Evolutionary conservation across 2,797 vertebrate species (phyloP), one percentile per base, ranked within the genome.

Genomic region (Etheostoma nigrum): DNA sequence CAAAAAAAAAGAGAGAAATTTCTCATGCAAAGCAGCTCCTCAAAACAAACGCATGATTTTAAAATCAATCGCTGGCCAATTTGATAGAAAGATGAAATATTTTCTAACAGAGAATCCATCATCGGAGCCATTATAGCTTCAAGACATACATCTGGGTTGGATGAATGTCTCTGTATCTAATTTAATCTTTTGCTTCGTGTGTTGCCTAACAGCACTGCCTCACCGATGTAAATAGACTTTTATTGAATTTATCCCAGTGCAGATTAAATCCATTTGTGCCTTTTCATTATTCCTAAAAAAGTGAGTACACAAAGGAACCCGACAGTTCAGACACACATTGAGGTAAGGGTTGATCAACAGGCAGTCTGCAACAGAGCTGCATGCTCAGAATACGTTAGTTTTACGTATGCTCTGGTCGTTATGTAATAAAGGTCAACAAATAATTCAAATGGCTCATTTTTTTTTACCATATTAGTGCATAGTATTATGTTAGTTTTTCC

Each of bases 191-290:
- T 79, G 80, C 84, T 89, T 74, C 87, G 81, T 89, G 73, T 78
- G 57, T 91, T 93, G 89, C 91, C 74, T 82, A 81, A 92, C 82
- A 87, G 90, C 79, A 54, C 86, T 79, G 85, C 89, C 67, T 91
- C 82, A 74, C 88, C 78, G 78, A 90, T 82, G 85, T 91, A 89
- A 94, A 94, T 85, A 88, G 78, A 87, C 86, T 90, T 92, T 92
- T 93, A 95, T 94, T 95, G 85, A 93, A 94, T 94, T 93, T 88
- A 92, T 88, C 88, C 88, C 88, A 15, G 65, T 66, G 82, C 79
- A 90, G 89, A 94, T 90, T 76, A 84, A 93, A 89, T 89, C 86
- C 90, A 92, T 91, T 93, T 87, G 90, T 87, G 90, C 88, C 82
- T 91, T 89, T 90, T 94, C 93, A 91, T 94, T 92, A 90, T 83